phyloP scores from a whole-genome alignment of 2,113 vertebrate species.

The Ophthalmotilapia sp. region DNA sequence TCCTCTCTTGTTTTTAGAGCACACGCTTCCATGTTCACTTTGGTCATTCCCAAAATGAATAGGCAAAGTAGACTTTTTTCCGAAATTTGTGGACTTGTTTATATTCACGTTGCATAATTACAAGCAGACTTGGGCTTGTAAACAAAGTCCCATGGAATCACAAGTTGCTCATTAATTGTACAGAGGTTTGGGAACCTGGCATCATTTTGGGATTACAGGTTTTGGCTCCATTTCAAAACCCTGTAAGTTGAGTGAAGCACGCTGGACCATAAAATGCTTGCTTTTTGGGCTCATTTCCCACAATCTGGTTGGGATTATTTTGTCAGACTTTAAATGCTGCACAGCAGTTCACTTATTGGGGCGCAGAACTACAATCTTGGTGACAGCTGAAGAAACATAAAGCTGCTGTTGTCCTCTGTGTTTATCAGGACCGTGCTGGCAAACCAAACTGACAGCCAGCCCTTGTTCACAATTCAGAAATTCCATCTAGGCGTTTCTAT shows the following conservation, averaged over 20 bases:
- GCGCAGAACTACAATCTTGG: not conserved
- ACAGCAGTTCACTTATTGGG: not conserved
- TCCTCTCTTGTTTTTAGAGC: not conserved
- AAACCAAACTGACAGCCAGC: not conserved
- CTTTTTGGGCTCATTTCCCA: not conserved
- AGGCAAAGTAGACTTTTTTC: not conserved
- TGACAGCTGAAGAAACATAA: not conserved
- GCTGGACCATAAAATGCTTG: not conserved
- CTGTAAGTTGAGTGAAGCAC: not conserved
- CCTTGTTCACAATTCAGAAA: not conserved
- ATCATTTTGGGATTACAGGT: not conserved
- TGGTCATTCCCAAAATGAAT: not conserved
- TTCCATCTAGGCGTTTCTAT: not conserved
- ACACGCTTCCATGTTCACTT: not conserved
- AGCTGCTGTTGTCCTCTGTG: not conserved
- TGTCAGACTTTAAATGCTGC: not conserved
- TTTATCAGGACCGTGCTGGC: not conserved
- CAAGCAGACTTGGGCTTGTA: not conserved
- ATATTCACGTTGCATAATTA: not conserved
- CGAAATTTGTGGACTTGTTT: not conserved
- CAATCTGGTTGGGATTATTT: not conserved
- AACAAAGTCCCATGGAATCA: not conserved
- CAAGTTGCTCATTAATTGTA: conserved; percentile 5
- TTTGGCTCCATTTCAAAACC: not conserved
- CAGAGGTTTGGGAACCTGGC: not conserved